phyloP scores from a whole-genome alignment of 2,113 vertebrate genomes.

The Notothenia rossii region DNA sequence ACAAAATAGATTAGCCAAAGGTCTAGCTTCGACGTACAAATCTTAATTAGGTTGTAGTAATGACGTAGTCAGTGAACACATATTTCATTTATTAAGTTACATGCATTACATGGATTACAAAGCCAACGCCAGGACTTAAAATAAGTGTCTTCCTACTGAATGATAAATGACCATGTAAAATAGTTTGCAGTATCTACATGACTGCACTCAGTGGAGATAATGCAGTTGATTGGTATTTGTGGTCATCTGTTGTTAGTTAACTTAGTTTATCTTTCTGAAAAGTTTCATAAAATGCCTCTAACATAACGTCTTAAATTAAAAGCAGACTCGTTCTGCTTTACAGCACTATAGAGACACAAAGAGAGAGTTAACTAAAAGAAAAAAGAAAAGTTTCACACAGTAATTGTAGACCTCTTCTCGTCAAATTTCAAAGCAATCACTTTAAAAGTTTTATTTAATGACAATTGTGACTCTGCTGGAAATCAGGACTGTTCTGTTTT shows the following conservation, averaged over 20 bases:
- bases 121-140: background rate
- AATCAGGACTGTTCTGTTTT: slow-evolving; percentile 10
- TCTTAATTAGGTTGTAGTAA: background rate
- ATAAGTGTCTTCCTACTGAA: too few species aligned
- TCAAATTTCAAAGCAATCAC: slow-evolving; percentile 16
- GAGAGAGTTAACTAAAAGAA: background rate
- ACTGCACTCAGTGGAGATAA: background rate
- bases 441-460: slow-evolving; percentile 3
- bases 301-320: background rate
- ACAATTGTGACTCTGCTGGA: slow-evolving; percentile 26
- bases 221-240: background rate
- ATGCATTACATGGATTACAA: background rate
- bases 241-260: too few species aligned
- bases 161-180: too few species aligned
- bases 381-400: background rate
- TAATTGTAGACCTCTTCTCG: background rate
- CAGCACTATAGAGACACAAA: background rate
- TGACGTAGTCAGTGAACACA: background rate
- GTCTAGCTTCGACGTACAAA: background rate
- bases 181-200: background rate
- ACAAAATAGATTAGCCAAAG: background rate
- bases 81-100: background rate
- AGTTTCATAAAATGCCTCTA: background rate
- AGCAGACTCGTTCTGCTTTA: background rate
- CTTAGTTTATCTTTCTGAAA: too few species aligned